Base-by-base conservation (phyloP, 2,113 vertebrate genomes). In the Emydura subglobosa region DNA sequence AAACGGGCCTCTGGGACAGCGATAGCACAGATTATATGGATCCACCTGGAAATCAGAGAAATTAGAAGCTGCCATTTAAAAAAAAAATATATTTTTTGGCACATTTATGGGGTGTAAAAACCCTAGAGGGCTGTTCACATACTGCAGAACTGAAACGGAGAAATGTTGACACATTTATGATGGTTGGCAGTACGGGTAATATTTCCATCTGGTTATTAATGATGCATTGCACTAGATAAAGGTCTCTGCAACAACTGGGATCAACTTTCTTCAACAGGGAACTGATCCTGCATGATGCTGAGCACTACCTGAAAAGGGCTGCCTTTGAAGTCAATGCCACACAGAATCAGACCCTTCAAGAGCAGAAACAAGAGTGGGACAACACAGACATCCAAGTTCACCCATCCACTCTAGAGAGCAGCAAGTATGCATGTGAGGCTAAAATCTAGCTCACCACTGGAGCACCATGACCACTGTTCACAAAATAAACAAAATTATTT, bases 21-120 rank as follows among this genome's bases (percentile, higher is more conserved):
- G 0, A 99, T 99, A 39, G 99, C 99, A 85, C 99, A 99, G 96
- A 99, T 99, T 10, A 99, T 98, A 0, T 99, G 99, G 61, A 99
- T 98, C 99, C 99, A 99, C 95, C 99, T 99, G 96, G 42, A 74
- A 72, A 25, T 39, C 39, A 81, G 57, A 91, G 25, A 86, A 83
- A 91, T 86, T 87, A 95, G 78, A 76, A 50, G 17, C 89, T 87
- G 76, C 12, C 79, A 2, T 51, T 42, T 44, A 19, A 10, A 29
- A 5, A 47, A 47, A 47, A 47, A 47, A 47, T 47, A 42, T 27
- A 16, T 39, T 74, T 42, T 82, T 17, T 2, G 55, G 39, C 27
- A 57, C 54, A 59, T 83, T 83, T 44, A 59, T 44, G 81, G 72
- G 90, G 85, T 78, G 74, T 49, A 61, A 22, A 85, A 42, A 87